These are phyloP conservation scores for Sprattus sprattus DNA, from an alignment of 2,113 vertebrate genomes.

Conservation along the genomic window DNA sequence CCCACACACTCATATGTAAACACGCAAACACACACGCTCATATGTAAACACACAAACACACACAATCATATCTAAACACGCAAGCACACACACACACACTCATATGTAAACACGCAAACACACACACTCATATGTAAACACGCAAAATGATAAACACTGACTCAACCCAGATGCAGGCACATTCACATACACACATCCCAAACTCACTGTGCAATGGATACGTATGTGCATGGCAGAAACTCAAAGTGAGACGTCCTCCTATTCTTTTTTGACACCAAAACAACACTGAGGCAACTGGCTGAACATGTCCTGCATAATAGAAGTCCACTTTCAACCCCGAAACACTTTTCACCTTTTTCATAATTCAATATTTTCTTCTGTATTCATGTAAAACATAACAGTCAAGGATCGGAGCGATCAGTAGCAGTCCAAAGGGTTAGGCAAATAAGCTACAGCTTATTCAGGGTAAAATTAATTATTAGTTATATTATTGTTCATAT, in stretches of 20 bases:
- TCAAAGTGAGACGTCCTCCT: conserved; percentile 55
- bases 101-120: background rate
- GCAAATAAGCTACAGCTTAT: conserved; percentile 85
- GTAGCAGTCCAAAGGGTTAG: conserved; percentile 82
- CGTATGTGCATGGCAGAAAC: conserved; percentile 59
- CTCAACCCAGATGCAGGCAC: background rate
- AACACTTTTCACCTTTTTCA: conserved; percentile 63
- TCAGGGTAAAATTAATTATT: conserved; percentile 76
- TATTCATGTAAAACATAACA: conserved; percentile 82
- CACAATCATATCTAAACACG: too few relatives aligned
- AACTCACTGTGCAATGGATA: conserved; percentile 36
- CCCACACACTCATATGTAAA: background rate
- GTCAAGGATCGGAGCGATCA: conserved; percentile 79
- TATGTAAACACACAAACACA: background rate
- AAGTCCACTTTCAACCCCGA: conserved; percentile 62
- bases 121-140: background rate
- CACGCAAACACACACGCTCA: background rate
- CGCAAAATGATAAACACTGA: conserved; percentile 4
- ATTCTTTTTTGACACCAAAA: conserved; percentile 57
- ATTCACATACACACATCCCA: background rate
- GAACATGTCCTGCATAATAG: conserved; percentile 78
- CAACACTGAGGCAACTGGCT: conserved; percentile 76
- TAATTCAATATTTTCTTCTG: conserved; percentile 77
- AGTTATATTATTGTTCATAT: conserved; percentile 79
- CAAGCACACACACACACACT: too few relatives aligned